Percentiles rank a stretch among this genome's conserved stretches.
Evolutionary conservation across 1,140 invertebrate genomes (phyloP).

Genomic region (Drosophila chauvacae): DNA sequence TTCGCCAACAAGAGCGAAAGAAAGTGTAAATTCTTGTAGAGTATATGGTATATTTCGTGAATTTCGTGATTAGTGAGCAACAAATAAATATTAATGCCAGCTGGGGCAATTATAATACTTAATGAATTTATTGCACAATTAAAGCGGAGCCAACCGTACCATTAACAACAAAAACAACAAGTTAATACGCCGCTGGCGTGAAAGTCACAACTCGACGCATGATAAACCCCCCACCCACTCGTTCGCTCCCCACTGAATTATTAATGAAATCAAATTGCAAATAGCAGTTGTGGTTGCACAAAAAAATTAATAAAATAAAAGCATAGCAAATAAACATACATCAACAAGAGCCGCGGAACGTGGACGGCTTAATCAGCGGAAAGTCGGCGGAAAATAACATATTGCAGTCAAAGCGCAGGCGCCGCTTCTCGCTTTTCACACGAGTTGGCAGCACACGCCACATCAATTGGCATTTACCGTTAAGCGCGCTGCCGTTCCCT

Average conservation of each 20-base stretch:
- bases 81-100: constrained; percentile 55
- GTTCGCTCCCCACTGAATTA: constrained; percentile 50
- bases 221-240: constrained; percentile 23
- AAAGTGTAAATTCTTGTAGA: constrained; percentile 52
- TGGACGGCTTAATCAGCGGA: constrained; percentile 58
- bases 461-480: constrained; percentile 62
- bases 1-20: constrained; percentile 35
- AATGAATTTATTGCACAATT: constrained; percentile 82
- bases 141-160: constrained; percentile 47
- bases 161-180: constrained; percentile 39
- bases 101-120: constrained; percentile 72
- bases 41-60: constrained; percentile 22
- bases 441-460: constrained; percentile 69
- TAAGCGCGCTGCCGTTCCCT: constrained; percentile 42
- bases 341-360: constrained; percentile 19
- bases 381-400: constrained; percentile 43
- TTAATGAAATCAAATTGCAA: constrained; percentile 71
- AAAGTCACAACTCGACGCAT: constrained; percentile 67
- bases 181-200: constrained; percentile 72
- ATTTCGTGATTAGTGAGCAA: constrained; percentile 31
- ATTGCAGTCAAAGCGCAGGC: constrained; percentile 59
- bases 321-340: constrained; percentile 42
- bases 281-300: constrained; percentile 45
- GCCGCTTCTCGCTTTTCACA: constrained; percentile 74
- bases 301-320: constrained; percentile 33